Evolutionary conservation across 2,797 vertebrate species (phyloP), one percentile per base, ranked within the genome.

Genomic region (Rhynchotus rufescens): DNA sequence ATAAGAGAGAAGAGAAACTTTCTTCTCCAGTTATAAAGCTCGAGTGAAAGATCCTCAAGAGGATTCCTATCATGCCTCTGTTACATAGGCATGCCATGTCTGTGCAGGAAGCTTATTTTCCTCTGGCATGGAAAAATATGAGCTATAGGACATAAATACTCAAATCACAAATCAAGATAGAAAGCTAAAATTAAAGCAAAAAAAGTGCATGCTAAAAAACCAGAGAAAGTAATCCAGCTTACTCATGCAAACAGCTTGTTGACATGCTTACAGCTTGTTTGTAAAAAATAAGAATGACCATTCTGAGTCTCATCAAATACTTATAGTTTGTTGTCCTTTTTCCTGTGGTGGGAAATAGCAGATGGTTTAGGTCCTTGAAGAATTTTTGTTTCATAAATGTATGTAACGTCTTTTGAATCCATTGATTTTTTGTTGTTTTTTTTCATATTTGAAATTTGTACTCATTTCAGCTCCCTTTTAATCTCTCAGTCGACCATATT

Each of bases 311-410:
- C 34, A 49, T 5, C 3, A 2, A 26, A 42, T 30, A 49, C 21
- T 25, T 72, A 10, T 8, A 21, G 17, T 15, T 26, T 32, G 10
- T 44, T 2, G 0, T 28, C 10, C n/a, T 32, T 12, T 42, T 61
- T 16, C 25, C 32, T 44, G 13, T 26, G 17, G 30, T 72, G 60
- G 32, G 12, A 9, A 12, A 14, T 10, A 44, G 12, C 2, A 11
- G 42, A 38, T 22, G 19, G 10, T 62, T 67, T 44, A 56, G 47
- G 20, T 23, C 40, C 12, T 0, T 15, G n/a, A 14, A 26, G 30
- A 38, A 20, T 57, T 74, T 57, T 62, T 10, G 14, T 74, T 20
- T 25, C 17, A 30, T 49, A 23, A 62, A 44, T 11, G 4, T 57
- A 32, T 38, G 44, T n/a, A 10, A 19, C 2, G 11, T 21, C 40